Percentiles rank a stretch among this genome's conserved stretches.
phyloP scores from a whole-genome alignment of 2,888 invertebrate species.

The Gymnocheta viridis region DNA sequence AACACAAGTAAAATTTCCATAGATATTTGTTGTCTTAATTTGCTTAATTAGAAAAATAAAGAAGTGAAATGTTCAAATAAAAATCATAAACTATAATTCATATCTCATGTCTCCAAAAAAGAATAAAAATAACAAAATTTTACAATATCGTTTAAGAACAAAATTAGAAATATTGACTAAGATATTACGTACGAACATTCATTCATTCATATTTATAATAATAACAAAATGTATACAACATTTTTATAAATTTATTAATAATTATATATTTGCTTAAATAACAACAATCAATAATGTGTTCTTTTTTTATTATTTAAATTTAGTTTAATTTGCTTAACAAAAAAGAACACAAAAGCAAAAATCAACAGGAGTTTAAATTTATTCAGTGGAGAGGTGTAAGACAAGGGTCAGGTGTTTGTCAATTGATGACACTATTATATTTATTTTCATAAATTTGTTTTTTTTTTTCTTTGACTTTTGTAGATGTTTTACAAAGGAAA shows the following conservation, averaged over 20 bases:
- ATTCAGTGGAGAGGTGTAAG: not conserved
- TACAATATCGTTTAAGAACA: conserved; percentile 30
- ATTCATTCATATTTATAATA: conserved; percentile 27
- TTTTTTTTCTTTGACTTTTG: not conserved
- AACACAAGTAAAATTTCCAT: conserved; percentile 16
- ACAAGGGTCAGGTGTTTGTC: not conserved
- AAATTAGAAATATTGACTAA: conserved; percentile 62
- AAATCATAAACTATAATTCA: conserved; percentile 31
- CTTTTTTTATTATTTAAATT: conserved; percentile 2
- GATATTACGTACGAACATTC: conserved; percentile 34
- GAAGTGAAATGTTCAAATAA: conserved; percentile 13
- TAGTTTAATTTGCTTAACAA: not conserved
- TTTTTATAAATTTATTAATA: not conserved
- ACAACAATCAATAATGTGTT: conserved; percentile 32
- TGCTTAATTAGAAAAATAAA: conserved; percentile 38
- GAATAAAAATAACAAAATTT: not conserved
- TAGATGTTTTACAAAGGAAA: conserved; percentile 34
- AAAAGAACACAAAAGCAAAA: conserved; percentile 34
- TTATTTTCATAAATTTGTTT: not conserved
- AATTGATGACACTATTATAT: not conserved
- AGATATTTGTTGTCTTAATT: conserved; percentile 56
- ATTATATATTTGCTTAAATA: conserved; percentile 11
- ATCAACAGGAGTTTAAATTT: not conserved
- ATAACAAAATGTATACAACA: conserved; percentile 33
- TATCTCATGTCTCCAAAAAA: not conserved